A percentile compares a stretch with the other conserved stretches of the same genome.
These are phyloP conservation scores for Villa cingulata DNA, from an alignment of 2,888 invertebrate species.

Conservation along the genomic window DNA sequence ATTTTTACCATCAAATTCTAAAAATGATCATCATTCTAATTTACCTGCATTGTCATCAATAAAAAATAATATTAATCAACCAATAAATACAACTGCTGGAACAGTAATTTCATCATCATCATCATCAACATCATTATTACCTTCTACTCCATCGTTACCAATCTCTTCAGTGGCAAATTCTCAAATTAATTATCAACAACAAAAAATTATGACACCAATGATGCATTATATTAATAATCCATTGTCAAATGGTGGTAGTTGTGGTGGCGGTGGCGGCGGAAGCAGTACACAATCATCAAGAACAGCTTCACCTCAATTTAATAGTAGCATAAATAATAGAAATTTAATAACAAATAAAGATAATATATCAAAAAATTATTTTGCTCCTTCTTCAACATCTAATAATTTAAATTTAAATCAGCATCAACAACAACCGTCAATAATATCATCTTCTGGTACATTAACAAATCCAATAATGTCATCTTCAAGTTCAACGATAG, in stretches of 20 bases:
- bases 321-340: constrained; percentile 1
- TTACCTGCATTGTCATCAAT: background rate
- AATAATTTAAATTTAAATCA: background rate
- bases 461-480: background rate
- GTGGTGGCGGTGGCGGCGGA: constrained; percentile 18
- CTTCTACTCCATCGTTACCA: background rate
- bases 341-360: too few relatives aligned
- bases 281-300: constrained; percentile 31
- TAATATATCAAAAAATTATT: too few relatives aligned
- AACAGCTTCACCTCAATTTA: constrained; percentile 28
- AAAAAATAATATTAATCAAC: background rate
- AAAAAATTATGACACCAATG: background rate
- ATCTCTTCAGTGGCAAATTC: too few relatives aligned
- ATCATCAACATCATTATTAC: too few relatives aligned
- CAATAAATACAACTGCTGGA: background rate
- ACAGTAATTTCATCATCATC: background rate
- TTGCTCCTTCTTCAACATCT: too few relatives aligned
- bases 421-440: background rate
- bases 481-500: background rate
- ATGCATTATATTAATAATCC: background rate
- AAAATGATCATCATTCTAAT: background rate
- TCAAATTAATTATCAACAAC: background rate
- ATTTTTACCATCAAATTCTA: constrained; percentile 2
- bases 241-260: background rate
- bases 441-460: background rate